Base-by-base conservation (phyloP, 92 coral and sea anemone species). In the Meandrina meandrites region DNA sequence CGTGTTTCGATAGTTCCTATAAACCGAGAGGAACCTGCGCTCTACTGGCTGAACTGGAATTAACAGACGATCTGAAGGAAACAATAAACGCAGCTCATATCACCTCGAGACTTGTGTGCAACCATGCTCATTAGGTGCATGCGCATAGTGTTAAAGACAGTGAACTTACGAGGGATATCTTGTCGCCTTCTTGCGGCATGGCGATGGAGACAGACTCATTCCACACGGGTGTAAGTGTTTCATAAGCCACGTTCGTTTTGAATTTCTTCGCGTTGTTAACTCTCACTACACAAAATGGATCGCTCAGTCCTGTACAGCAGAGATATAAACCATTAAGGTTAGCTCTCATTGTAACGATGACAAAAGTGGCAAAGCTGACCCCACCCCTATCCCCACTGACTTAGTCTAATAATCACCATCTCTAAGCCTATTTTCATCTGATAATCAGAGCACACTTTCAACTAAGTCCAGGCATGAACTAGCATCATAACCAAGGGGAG, bases 221-320 rank as follows among this genome's bases (percentile, higher is more conserved):
- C 98, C 98, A 96, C 14, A 92, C 94, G 5, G 98, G 98, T 9
- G 91, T 71, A 35, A 96, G 89, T 27, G 95, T 96, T 86, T 96
- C 98, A 73, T 96, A 94, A 13, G 94, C 90, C 75, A 96, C 98
- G 79, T 92, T 93, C 19, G 97, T 96, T 84, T 94, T 96, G 90
- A 90, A 96, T 66, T 96, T 96, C 91, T 94, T 96, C 53, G 92
- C 93, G 82, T 80, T 94, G 75, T 96, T 94, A 5, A 96, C 95
- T 40, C 94, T 92, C n/a, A 96, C 96, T 27, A 96, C 92, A 78
- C 98, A 94, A 86, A 96, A 96, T 1, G 98, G 98, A 81, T 96
- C 98, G 77, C 98, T 96, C 7, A 96, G 90, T 51, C 98, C 98
- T 95, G 68, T 6, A 48, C 98, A 91, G 30, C 8, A 48, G 69